Conservation (phyloP, 2,797 vertebrate species). For the Iguana delicatissima region DNA sequence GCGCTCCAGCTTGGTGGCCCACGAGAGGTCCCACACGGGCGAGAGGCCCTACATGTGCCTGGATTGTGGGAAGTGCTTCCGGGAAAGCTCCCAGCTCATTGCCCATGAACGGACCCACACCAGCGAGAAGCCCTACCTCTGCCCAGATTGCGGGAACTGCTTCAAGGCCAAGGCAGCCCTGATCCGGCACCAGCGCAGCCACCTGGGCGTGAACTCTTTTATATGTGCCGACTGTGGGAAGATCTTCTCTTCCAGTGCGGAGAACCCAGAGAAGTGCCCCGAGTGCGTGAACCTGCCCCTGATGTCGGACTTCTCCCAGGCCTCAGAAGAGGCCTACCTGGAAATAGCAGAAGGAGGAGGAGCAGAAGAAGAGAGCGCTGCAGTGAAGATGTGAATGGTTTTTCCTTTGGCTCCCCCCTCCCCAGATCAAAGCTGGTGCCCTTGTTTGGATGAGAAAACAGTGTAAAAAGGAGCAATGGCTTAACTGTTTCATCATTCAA, state of each 20-base stretch:
- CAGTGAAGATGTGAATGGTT: neutral
- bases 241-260: constrained; percentile 13
- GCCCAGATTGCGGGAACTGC: constrained; percentile 24
- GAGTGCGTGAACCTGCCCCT: constrained; percentile 16
- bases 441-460: neutral
- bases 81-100: constrained; percentile 43
- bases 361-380: neutral
- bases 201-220: constrained; percentile 25
- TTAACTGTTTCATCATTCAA: fast-evolving
- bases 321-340: neutral
- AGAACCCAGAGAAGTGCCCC: constrained; percentile 11
- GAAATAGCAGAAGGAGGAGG: neutral
- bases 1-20: constrained; percentile 44
- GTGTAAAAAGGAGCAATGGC: neutral
- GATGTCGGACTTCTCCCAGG: neutral
- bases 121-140: constrained; percentile 36
- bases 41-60: constrained; percentile 39
- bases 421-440: no score
- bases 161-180: constrained; percentile 44
- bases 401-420: no score
- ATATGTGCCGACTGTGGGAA: constrained; percentile 37
- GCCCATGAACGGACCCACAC: constrained; percentile 44
- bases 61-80: constrained; percentile 38
- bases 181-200: constrained; percentile 33
- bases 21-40: constrained; percentile 31